Conservation (phyloP, 2,113 vertebrate genomes). For the Brevimyrus niger region DNA sequence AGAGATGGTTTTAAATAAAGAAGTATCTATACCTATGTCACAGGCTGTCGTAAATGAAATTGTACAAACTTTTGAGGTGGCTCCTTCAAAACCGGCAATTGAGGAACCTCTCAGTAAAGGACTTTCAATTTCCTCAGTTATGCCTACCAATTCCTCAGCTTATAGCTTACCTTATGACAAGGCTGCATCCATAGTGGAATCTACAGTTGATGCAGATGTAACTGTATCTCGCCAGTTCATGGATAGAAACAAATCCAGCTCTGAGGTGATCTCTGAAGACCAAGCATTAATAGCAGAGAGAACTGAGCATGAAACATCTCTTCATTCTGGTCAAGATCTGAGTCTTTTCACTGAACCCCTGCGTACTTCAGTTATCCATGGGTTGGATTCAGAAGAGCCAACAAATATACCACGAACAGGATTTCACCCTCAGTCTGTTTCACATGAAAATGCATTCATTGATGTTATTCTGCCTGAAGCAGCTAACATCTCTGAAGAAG, state of each 20-base stretch:
- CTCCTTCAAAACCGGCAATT: conserved; percentile 14
- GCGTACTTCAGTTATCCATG: not conserved
- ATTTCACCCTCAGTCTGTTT: not conserved
- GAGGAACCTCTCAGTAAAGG: not conserved
- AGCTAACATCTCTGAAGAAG: not conserved
- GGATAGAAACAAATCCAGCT: not conserved
- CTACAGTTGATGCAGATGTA: not conserved
- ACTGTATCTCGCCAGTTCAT: not conserved
- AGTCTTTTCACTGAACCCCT: not conserved
- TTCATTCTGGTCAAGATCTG: too few relatives aligned
- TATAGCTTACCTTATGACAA: not conserved
- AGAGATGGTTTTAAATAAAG: not conserved
- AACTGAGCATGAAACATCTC: not conserved
- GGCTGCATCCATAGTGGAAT: not conserved
- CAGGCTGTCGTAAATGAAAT: not conserved
- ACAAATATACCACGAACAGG: not conserved
- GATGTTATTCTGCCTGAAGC: not conserved
- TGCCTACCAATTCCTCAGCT: not conserved
- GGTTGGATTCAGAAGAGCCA: not conserved
- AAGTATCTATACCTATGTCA: not conserved
- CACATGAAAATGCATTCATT: not conserved
- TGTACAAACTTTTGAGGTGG: not conserved
- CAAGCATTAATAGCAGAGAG: not conserved
- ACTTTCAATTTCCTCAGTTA: not conserved
- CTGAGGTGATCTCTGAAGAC: conserved; percentile 16